A percentile compares a stretch with the other conserved stretches of the same genome.
phyloP scores from a whole-genome alignment of 2,888 invertebrate species.

The Julus scanicus region DNA sequence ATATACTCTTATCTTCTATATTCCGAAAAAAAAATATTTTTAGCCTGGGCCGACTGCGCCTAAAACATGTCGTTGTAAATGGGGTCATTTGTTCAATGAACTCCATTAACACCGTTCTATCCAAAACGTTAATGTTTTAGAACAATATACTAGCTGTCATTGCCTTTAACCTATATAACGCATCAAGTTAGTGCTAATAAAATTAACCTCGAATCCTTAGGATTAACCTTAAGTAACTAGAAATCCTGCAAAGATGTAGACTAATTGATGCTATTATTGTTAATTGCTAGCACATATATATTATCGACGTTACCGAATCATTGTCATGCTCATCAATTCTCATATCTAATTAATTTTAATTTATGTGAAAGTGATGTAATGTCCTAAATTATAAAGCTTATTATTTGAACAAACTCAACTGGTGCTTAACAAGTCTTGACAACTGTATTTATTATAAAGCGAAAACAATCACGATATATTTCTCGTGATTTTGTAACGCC shows the following conservation, averaged over 20 bases:
- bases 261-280: neutral
- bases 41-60: neutral
- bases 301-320: neutral
- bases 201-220: neutral
- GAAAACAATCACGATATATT: no score
- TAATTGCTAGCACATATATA: neutral
- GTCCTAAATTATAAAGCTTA: neutral
- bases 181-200: neutral
- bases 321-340: neutral
- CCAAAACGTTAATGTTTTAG: neutral
- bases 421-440: no score
- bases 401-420: no score
- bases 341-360: neutral
- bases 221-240: neutral
- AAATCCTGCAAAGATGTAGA: neutral
- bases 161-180: neutral
- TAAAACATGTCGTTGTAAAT: neutral
- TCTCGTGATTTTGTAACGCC: no score
- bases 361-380: neutral
- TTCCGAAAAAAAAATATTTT: neutral
- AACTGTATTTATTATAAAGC: no score
- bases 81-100: neutral
- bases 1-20: no score
- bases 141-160: neutral
- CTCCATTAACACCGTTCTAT: neutral